Evolutionary conservation across 2,113 vertebrate species (phyloP).

Genomic region (Stercorarius parasiticus): DNA sequence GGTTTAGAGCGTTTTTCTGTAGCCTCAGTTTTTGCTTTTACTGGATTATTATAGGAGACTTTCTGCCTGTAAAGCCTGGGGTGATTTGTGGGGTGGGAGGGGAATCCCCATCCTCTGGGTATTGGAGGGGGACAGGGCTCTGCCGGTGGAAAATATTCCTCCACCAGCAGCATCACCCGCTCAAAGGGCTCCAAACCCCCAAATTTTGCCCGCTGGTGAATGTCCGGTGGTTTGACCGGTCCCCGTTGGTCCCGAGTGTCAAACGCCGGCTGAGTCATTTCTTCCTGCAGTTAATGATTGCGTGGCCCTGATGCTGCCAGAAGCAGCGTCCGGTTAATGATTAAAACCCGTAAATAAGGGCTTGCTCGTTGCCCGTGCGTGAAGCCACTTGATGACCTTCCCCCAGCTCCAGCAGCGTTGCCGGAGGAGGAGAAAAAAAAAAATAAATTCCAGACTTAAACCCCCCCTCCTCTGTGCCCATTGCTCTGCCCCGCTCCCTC

Average conservation of each 20-base stretch:
- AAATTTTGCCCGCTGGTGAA: neutral
- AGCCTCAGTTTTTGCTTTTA: neutral
- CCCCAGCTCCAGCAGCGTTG: neutral
- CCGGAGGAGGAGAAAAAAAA: neutral
- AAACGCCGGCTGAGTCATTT: neutral
- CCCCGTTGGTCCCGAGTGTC: neutral
- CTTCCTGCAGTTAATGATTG: neutral
- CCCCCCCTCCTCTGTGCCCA: neutral
- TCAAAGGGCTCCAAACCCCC: neutral
- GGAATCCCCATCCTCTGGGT: rapidly evolving
- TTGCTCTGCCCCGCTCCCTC: neutral
- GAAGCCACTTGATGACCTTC: rapidly evolving
- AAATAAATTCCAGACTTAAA: neutral
- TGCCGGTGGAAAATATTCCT: neutral
- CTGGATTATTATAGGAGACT: neutral
- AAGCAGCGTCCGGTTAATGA: neutral
- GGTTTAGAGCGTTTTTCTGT: neutral
- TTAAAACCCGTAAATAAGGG: neutral
- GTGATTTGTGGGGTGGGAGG: neutral
- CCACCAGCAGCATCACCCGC: neutral
- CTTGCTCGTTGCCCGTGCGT: neutral
- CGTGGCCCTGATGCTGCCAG: neutral
- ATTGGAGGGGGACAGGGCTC: neutral
- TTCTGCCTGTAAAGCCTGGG: neutral
- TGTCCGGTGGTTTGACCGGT: rapidly evolving